Conservation (phyloP, 2,113 vertebrate species). For the Fukomys damarensis region DNA sequence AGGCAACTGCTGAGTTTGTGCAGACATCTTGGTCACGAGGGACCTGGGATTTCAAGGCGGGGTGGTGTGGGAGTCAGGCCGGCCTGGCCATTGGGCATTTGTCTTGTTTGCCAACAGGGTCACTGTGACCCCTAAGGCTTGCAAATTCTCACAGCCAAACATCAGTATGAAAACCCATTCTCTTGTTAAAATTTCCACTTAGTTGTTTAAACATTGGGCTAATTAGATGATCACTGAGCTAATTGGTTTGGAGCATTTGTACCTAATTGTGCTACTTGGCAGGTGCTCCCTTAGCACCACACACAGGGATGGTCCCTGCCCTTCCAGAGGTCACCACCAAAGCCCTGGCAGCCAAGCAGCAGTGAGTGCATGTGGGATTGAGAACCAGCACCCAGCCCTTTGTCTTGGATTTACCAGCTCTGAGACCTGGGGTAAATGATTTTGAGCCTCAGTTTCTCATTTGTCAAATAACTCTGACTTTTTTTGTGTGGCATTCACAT, state of each 20-base stretch:
- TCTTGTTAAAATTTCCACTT: background rate
- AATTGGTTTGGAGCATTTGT: background rate
- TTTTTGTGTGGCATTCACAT: accelerated
- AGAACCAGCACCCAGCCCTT: accelerated
- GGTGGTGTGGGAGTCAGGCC: no score
- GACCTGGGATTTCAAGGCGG: accelerated
- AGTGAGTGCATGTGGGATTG: accelerated
- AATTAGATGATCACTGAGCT: background rate
- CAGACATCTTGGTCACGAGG: accelerated
- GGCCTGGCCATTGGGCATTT: accelerated
- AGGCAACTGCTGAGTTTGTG: accelerated
- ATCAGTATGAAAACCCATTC: background rate
- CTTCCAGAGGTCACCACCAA: background rate
- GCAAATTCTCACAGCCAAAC: accelerated
- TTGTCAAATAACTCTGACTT: background rate
- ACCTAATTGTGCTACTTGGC: background rate
- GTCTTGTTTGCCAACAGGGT: background rate
- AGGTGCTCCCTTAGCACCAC: background rate
- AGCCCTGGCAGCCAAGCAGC: background rate
- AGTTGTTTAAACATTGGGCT: background rate
- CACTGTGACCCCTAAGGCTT: background rate
- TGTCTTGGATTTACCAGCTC: background rate
- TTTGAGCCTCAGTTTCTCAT: background rate
- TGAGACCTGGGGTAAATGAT: background rate
- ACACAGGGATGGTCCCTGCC: background rate